These are phyloP conservation scores for Danaus chrysippus DNA, from an alignment of 2,888 invertebrate species.

Conservation along the genomic window DNA sequence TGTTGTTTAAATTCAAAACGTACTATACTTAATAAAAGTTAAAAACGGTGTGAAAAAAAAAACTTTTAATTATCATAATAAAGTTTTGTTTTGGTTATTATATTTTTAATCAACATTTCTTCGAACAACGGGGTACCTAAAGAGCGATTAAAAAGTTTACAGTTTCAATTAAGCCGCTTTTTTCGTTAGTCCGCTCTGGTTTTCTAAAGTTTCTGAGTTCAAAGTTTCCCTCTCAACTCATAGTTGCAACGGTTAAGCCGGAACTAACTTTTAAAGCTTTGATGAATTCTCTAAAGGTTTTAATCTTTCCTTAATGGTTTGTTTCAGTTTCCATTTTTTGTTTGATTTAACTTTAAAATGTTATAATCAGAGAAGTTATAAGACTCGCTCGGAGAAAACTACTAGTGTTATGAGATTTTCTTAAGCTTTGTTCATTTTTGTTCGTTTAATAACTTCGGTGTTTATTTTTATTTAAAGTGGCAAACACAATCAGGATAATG, in stretches of 20 bases:
- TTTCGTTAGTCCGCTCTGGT: constrained; percentile 31
- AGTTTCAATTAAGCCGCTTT: constrained; percentile 39
- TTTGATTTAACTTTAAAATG: constrained; percentile 31
- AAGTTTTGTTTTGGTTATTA: constrained; percentile 27
- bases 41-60: background rate
- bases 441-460: background rate
- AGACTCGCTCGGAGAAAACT: constrained; percentile 17
- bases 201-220: constrained; percentile 31
- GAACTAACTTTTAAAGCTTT: constrained; percentile 48
- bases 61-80: constrained; percentile 12
- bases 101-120: constrained; percentile 28
- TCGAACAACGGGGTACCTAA: constrained; percentile 26
- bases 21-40: background rate
- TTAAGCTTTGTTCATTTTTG: background rate
- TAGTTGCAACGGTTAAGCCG: constrained; percentile 50
- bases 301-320: constrained; percentile 41
- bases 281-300: constrained; percentile 46
- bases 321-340: constrained; percentile 34
- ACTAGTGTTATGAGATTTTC: constrained; percentile 4
- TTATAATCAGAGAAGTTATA: constrained; percentile 32
- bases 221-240: constrained; percentile 41
- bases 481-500: no score
- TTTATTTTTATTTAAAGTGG: background rate
- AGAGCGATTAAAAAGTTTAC: constrained; percentile 35
- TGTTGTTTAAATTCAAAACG: no score